Percentiles rank a stretch among this genome's conserved stretches.
Evolutionary conservation across 2,113 vertebrate genomes (phyloP).

Genomic region (Formicarius rufipectus): DNA sequence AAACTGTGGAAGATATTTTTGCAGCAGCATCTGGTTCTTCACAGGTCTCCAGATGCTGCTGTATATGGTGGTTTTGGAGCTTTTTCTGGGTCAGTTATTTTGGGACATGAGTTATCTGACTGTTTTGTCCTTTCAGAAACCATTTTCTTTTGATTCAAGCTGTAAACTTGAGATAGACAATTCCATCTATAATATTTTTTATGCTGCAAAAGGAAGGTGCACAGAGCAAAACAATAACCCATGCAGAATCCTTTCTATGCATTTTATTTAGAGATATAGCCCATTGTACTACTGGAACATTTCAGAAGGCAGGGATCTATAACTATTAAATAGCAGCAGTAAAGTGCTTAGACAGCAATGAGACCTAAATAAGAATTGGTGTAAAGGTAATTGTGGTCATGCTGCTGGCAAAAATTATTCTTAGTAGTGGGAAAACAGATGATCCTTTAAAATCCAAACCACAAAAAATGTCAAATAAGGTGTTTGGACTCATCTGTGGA

Average conservation of each 20-base stretch:
- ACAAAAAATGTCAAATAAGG: slow-evolving; percentile 1
- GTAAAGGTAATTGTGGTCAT: slow-evolving; percentile 17
- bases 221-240: neutral
- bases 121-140: slow-evolving; percentile 21
- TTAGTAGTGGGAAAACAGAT: slow-evolving; percentile 39
- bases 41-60: slow-evolving; percentile 25
- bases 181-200: neutral
- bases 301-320: neutral
- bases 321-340: neutral
- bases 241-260: neutral
- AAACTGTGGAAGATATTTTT: slow-evolving; percentile 4
- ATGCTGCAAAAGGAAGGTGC: neutral
- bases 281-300: neutral
- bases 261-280: slow-evolving; percentile 13
- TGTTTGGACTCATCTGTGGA: neutral
- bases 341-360: slow-evolving; percentile 9
- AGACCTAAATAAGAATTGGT: neutral
- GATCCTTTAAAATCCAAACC: slow-evolving; percentile 24
- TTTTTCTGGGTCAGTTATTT: slow-evolving; percentile 47
- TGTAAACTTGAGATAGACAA: neutral
- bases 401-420: slow-evolving; percentile 34
- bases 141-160: slow-evolving; percentile 18
- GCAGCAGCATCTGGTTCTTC: slow-evolving; percentile 16
- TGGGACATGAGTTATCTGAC: neutral
- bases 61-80: slow-evolving; percentile 8